Percentiles rank a stretch among this genome's conserved stretches.
phyloP scores from a whole-genome alignment of 2,113 vertebrate genomes.

The Antechinus flavipes region DNA sequence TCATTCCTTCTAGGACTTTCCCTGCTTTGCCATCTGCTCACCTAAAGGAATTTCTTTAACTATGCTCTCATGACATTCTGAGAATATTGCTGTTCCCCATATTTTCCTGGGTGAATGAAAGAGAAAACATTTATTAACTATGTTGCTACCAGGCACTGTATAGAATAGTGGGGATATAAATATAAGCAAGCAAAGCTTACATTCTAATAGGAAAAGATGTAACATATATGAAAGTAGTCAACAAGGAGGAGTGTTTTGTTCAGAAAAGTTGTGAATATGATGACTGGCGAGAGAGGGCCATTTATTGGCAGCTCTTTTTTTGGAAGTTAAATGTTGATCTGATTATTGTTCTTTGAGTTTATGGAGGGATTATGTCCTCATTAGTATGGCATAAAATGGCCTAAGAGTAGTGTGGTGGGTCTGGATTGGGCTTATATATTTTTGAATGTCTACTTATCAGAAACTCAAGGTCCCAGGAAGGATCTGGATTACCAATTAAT shows the following conservation, averaged over 20 bases:
- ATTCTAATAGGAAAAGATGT: neutral
- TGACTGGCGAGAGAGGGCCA: neutral
- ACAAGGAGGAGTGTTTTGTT: neutral
- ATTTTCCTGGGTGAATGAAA: neutral
- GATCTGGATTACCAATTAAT: neutral
- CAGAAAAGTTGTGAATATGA: neutral
- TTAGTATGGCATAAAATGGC: neutral
- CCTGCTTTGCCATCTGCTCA: neutral
- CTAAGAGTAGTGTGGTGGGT: neutral
- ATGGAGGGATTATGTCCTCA: neutral
- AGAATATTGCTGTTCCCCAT: neutral
- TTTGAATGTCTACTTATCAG: neutral
- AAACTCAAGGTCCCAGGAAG: neutral
- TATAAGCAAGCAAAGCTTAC: neutral
- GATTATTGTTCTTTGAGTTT: neutral
- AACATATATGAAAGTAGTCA: neutral
- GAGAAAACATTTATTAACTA: neutral
- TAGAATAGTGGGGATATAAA: neutral
- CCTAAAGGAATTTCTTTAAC: neutral
- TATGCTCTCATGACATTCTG: neutral
- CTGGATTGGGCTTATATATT: neutral
- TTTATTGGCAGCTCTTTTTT: neutral
- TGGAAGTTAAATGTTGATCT: neutral
- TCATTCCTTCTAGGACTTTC: neutral
- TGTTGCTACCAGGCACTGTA: neutral